Evolutionary conservation across 1,140 invertebrate genomes (phyloP).

Genomic region (Wiebesia pumilae): DNA sequence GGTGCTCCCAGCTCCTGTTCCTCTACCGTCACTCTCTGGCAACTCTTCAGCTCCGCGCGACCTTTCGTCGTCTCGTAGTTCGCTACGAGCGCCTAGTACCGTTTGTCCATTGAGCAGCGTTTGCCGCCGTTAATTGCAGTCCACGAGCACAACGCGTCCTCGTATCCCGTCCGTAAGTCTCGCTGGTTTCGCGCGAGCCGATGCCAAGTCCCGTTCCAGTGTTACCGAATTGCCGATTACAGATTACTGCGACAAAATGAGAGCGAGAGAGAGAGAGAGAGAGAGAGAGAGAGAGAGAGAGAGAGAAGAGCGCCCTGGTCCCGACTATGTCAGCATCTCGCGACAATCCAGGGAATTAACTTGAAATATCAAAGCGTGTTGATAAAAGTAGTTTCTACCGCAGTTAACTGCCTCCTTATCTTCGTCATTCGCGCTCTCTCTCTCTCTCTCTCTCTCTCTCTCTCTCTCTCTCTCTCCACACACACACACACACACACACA

Average conservation of each 20-base stretch:
- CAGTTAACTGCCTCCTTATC: too few relatives aligned
- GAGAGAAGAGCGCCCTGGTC: neutral
- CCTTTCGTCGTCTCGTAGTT: too few relatives aligned
- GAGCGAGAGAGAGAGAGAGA: neutral
- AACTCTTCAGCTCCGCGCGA: too few relatives aligned
- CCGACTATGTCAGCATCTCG: neutral
- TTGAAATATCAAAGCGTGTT: neutral
- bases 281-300: neutral
- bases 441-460: too few relatives aligned
- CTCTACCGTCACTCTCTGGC: too few relatives aligned
- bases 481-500: too few relatives aligned
- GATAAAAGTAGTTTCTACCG: neutral
- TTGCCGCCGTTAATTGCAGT: too few relatives aligned
- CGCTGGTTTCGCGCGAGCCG: neutral
- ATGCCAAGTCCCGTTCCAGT: neutral
- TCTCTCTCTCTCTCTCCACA: too few relatives aligned
- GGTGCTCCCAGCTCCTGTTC: neutral
- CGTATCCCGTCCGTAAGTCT: neutral
- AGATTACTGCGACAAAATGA: neutral
- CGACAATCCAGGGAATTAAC: neutral
- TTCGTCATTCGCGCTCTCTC: too few relatives aligned
- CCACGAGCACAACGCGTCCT: neutral
- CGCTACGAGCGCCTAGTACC: too few relatives aligned
- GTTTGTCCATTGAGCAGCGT: too few relatives aligned
- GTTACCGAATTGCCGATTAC: neutral